Evolutionary conservation across 1,140 invertebrate species (phyloP), one percentile per base, ranked within the genome.

Genomic region (Brachionus rotundiformis): DNA sequence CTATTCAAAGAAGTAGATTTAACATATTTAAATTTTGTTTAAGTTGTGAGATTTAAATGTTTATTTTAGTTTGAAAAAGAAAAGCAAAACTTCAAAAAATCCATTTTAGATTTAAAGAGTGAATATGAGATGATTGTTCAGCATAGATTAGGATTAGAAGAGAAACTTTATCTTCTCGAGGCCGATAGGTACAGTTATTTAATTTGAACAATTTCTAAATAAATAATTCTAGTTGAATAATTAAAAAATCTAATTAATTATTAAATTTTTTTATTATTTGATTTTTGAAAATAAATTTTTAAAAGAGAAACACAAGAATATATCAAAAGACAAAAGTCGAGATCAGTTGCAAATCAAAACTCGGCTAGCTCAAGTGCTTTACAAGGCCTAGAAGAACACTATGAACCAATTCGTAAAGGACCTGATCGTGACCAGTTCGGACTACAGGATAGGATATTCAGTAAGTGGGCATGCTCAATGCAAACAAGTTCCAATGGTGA

Each of bases 81-180:
- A 44, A 73, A 73, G 29, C 19, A 19, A n/a, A 73, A 73, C 44
- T 73, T 41, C 36, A 73, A 73, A 73, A 73, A 73, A 44, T 73
- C 68, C 1, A 73, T 73, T 13, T 27, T 39, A 0, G 68, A 73
- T 7, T 44, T 73, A 44, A 73, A 44, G 25, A 31, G 29, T 23
- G 76, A 79, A 63, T 79, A 79, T 41, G 76, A 79, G 23, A 79
- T 79, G 76, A 63, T 79, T 11, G 76, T 79, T 23, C 76, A 79
- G 11, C 76, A 79, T 33, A 54, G 76, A 59, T 19, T 59, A 23
- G 76, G 76, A 2, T 23, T 79, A 36, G 76, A 79, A 31, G 76
- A 79, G n/a, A 79, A 79, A 41, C 33, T 79, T 0, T 79, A 79
- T 63, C 23, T 79, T 10, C 11, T 79, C 11, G 76, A 79, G 16